phyloP scores from a whole-genome alignment of 2,888 invertebrate species.

The Oligia strigilis region DNA sequence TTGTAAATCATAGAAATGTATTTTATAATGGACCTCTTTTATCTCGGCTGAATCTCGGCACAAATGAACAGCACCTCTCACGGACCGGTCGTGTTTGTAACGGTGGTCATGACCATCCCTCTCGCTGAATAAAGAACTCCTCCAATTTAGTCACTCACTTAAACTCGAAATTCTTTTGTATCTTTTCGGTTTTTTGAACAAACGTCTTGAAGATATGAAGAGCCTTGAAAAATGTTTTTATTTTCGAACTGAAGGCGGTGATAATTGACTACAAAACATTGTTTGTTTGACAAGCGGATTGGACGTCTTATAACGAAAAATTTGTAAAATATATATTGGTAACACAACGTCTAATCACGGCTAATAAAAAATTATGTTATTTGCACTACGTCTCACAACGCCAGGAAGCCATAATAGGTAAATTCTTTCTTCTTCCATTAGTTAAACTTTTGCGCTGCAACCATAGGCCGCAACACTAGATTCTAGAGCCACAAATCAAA shows the following conservation, averaged over 20 bases:
- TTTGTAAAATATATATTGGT: not conserved
- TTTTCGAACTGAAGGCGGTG: conserved; percentile 13
- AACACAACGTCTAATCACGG: too few species aligned
- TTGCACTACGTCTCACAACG: not conserved
- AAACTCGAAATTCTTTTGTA: conserved; percentile 62
- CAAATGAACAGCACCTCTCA: conserved; percentile 60
- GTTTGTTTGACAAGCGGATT: not conserved
- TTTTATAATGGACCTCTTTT: conserved; percentile 66
- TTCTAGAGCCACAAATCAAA: too few species aligned
- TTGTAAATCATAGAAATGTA: conserved; percentile 64
- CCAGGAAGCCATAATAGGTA: not conserved
- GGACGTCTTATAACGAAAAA: not conserved
- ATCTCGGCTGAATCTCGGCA: conserved; percentile 58
- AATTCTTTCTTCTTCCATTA: not conserved
- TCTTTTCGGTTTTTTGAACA: conserved; percentile 47
- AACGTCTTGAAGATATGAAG: conserved; percentile 38
- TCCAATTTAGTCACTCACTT: conserved; percentile 60
- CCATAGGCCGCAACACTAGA: not conserved
- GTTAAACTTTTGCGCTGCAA: not conserved
- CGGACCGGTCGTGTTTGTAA: conserved; percentile 55
- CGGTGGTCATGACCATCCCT: conserved; percentile 58
- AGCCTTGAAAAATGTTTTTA: conserved; percentile 33
- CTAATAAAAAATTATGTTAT: not conserved
- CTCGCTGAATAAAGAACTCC: conserved; percentile 61
- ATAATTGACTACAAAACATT: conserved; percentile 18